Evolutionary conservation across 2,888 invertebrate genomes (phyloP), one percentile per base, ranked within the genome.

Genomic region (Hartigia nigra): DNA sequence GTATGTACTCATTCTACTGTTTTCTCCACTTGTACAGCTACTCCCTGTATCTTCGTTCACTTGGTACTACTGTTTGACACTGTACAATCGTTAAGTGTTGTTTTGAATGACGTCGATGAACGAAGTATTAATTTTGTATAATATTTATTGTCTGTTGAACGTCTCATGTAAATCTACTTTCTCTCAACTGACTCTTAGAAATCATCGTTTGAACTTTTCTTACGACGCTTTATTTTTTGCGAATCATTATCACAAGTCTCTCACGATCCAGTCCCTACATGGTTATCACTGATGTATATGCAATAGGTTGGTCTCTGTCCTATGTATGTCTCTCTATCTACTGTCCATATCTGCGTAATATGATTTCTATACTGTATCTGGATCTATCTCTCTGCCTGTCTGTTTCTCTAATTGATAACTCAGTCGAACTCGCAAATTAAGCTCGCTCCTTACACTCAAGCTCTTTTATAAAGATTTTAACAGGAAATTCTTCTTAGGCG

Each of bases 381-480:
- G n/a, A 23, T 75, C 37, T 75, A 12, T 75, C 75, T 75, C 37
- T 75, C 75, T 75, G 12, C 34, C 75, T 34, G n/a, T 75, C 75
- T 75, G 23, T 36, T 36, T 23, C 36, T 75, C 75, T n/a, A 32
- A 72, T 72, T 35, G 12, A 32, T 72, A 72, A 34, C 14, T 39
- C 23, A 55, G 9, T 72, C 72, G 12, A 32, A 34, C 12, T 72
- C 31, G 31, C 23, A 72, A 72, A 72, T 72, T 31, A 23, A 34
- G 23, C 72, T 72, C 31, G 31, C 72, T 31, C 12, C 14, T 31
- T 72, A 72, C 23, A 34, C 14, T 31, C 31, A 12, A 32, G 72
- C 12, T 35, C 3, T 31, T 31, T 31, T 31, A 23, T 9, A 31
- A 14, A 72, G 31, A 72, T 32, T 72, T 31, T 72, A 34, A 32